Percentiles rank a stretch among this genome's conserved stretches.
Conservation (phyloP, 2,888 invertebrate species). For the Dynastes grantii region DNA sequence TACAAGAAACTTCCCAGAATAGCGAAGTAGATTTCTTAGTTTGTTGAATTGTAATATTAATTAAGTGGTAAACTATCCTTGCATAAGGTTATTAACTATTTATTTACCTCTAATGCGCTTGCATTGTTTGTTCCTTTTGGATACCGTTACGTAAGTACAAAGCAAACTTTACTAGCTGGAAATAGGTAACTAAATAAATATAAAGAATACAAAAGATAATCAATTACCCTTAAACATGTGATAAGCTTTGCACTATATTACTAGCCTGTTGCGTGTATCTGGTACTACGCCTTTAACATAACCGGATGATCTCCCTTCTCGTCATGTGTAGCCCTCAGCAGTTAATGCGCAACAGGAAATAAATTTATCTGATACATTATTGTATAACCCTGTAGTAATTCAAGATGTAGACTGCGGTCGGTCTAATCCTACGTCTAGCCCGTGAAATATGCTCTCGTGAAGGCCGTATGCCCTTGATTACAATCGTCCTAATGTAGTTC, state of each 20-base stretch:
- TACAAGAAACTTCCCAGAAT: no score
- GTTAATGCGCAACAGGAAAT: background rate
- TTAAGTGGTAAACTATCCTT: no score
- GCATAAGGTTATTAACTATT: no score
- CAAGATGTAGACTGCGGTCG: slow-evolving; percentile 61
- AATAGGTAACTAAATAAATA: no score
- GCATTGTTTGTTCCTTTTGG: no score
- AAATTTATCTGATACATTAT: slow-evolving; percentile 52
- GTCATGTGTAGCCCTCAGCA: background rate
- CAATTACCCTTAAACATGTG: no score
- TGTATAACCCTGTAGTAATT: slow-evolving; percentile 62
- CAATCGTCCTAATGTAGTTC: slow-evolving; percentile 65
- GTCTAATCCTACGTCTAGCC: slow-evolving; percentile 64
- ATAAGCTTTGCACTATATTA: background rate
- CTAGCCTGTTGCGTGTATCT: background rate
- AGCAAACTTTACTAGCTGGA: no score
- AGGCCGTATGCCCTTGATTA: slow-evolving; percentile 59
- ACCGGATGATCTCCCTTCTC: background rate
- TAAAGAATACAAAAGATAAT: no score
- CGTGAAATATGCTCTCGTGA: slow-evolving; percentile 63
- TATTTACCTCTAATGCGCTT: no score
- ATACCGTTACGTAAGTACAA: no score
- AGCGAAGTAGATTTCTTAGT: no score
- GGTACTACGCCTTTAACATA: background rate
- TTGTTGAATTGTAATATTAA: no score